Percentiles rank a stretch among this genome's conserved stretches.
phyloP scores from a whole-genome alignment of 2,113 vertebrate genomes.

The Pavo muticus region DNA sequence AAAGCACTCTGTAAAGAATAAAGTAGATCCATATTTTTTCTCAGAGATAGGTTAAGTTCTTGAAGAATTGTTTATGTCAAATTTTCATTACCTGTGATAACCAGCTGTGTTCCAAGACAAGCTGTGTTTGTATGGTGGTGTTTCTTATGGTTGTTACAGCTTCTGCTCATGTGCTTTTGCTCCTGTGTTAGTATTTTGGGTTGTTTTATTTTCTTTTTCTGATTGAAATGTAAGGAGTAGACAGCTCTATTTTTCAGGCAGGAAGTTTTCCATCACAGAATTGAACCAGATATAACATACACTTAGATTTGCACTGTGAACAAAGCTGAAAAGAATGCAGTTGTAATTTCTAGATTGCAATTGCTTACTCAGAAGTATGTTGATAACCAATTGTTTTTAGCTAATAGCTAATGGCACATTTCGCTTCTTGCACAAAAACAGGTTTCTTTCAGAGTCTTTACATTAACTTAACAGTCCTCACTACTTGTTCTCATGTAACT shows the following conservation, averaged over 20 bases:
- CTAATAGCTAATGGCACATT: not conserved
- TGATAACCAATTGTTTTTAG: not conserved
- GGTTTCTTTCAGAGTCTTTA: not conserved
- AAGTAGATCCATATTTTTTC: not conserved
- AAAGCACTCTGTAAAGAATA: not conserved
- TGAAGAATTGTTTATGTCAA: not conserved
- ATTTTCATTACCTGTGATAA: slow-evolving; percentile 38
- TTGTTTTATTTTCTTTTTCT: not conserved
- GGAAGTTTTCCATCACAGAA: not conserved
- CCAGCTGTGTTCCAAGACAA: slow-evolving; percentile 6
- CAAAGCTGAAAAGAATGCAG: not conserved
- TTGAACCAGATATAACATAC: not conserved
- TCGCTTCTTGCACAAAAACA: not conserved
- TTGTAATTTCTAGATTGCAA: not conserved
- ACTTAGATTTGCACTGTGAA: not conserved
- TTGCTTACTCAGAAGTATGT: not conserved
- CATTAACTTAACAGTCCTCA: not conserved
- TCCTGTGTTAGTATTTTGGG: not conserved
- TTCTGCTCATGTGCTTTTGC: slow-evolving; percentile 42
- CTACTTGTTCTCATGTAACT: not conserved
- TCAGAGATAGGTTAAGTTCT: not conserved
- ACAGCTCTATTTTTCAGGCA: not conserved
- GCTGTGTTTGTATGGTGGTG: slow-evolving; percentile 6
- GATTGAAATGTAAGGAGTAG: not conserved
- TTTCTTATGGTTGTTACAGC: slow-evolving; percentile 17